A percentile compares a stretch with the other conserved stretches of the same genome.
Conservation (phyloP, 2,797 vertebrate genomes). For the Nyctibius grandis region DNA sequence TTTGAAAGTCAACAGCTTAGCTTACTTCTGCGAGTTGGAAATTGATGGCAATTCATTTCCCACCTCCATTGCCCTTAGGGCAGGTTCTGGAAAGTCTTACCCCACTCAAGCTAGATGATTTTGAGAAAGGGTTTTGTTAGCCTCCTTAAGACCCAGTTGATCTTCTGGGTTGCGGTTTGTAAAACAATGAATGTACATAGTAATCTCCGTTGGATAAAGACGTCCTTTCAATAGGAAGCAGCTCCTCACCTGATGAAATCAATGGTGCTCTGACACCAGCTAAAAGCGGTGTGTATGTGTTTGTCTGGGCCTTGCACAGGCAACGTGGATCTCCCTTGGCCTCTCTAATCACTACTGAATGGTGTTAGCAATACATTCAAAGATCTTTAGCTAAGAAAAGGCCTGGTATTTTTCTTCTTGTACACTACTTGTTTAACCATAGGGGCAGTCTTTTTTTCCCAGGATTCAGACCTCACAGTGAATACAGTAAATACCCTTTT, state of each 20-base stretch:
- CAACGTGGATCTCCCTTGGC: accelerated
- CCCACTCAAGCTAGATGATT: not conserved
- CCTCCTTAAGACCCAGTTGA: not conserved
- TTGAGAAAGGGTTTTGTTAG: not conserved
- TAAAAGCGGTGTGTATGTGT: not conserved
- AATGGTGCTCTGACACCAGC: not conserved
- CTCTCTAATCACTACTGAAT: not conserved
- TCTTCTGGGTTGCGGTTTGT: not conserved
- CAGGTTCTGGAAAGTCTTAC: not conserved
- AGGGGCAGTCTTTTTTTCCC: not conserved
- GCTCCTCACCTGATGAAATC: not conserved
- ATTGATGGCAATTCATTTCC: not conserved
- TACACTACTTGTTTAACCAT: not conserved
- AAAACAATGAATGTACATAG: not conserved
- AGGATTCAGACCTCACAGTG: not conserved
- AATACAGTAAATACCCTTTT: not conserved
- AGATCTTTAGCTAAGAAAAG: not conserved
- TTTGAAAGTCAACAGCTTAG: not conserved
- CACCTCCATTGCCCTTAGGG: not conserved
- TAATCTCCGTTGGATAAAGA: not conserved
- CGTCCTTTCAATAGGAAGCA: not conserved
- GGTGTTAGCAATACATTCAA: not conserved
- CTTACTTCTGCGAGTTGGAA: not conserved
- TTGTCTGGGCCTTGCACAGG: not conserved
- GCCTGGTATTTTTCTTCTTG: not conserved